Evolutionary conservation across 2,797 vertebrate species (phyloP).

Genomic region (Odontamblyopus lacepedii): DNA sequence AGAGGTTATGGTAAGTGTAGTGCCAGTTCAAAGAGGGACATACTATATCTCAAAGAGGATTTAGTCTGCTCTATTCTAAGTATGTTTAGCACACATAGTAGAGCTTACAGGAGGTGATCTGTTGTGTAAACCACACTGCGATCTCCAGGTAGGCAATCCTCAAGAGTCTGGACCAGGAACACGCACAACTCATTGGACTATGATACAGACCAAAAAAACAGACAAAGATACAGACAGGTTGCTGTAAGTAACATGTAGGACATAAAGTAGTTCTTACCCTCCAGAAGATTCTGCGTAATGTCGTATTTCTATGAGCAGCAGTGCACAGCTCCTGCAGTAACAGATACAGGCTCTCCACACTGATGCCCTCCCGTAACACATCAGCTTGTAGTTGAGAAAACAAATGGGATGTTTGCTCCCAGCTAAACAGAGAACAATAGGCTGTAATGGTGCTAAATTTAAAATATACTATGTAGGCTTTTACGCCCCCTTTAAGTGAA

Average conservation of each 20-base stretch:
- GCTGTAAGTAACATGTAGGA: too few relatives aligned
- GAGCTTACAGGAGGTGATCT: conserved; percentile 77
- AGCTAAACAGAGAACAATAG: conserved; percentile 52
- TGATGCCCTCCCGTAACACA: conserved; percentile 74
- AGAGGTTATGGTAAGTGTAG: neutral
- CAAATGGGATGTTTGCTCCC: conserved; percentile 77
- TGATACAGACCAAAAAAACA: neutral
- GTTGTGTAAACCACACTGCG: conserved; percentile 58
- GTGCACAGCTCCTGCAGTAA: conserved; percentile 78
- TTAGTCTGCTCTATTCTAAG: conserved; percentile 7
- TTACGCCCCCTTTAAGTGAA: neutral
- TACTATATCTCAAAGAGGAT: conserved; percentile 1
- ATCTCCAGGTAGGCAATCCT: conserved; percentile 65
- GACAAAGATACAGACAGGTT: neutral
- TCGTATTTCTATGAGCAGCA: conserved; percentile 66
- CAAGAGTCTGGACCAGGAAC: conserved; percentile 81
- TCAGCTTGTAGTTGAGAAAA: conserved; percentile 79
- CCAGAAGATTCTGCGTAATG: conserved; percentile 82
- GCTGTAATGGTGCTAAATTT: neutral
- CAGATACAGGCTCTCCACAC: conserved; percentile 70
- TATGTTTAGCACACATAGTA: conserved; percentile 33
- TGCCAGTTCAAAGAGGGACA: neutral
- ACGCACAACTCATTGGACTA: conserved; percentile 79
- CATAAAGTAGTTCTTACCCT: conserved; percentile 67
- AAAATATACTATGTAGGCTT: neutral